Percentiles rank a stretch among this genome's conserved stretches.
Evolutionary conservation across 2,888 invertebrate species (phyloP).

Genomic region (Lithophane socia): DNA sequence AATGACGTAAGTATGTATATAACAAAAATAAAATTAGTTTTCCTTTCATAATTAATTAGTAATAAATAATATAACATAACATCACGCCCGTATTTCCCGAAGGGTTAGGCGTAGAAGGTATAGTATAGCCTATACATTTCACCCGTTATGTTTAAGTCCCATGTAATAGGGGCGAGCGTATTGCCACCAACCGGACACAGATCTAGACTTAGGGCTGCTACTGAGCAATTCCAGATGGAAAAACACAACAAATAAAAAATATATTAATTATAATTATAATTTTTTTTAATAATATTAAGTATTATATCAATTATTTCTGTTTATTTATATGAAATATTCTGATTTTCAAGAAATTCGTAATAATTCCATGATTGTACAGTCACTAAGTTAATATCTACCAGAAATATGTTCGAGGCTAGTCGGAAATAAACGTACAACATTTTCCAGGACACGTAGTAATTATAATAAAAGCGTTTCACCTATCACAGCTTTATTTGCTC

Average conservation of each 20-base stretch:
- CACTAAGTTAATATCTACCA: background rate
- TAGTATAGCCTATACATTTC: too few relatives aligned
- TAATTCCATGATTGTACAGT: background rate
- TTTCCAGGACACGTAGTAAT: constrained; percentile 1
- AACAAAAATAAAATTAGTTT: background rate
- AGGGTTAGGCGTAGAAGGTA: too few relatives aligned
- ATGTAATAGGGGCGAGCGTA: too few relatives aligned
- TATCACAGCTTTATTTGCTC: constrained; percentile 26
- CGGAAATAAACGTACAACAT: background rate
- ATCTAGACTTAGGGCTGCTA: too few relatives aligned
- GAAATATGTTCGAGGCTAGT: background rate
- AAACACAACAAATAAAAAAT: too few relatives aligned
- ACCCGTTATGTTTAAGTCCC: too few relatives aligned
- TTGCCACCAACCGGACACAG: too few relatives aligned
- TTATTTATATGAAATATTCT: too few relatives aligned
- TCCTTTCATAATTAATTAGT: background rate
- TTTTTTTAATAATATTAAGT: too few relatives aligned
- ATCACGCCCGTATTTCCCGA: too few relatives aligned
- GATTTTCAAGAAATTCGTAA: background rate
- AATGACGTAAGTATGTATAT: background rate
- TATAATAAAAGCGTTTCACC: constrained; percentile 29
- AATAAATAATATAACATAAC: too few relatives aligned
- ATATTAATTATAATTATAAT: background rate
- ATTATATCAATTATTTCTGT: background rate
- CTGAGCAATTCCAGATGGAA: too few relatives aligned